These are phyloP conservation scores for Tryphoninae sp. DNA, from an alignment of 2,888 invertebrate species.

Conservation along the genomic window DNA sequence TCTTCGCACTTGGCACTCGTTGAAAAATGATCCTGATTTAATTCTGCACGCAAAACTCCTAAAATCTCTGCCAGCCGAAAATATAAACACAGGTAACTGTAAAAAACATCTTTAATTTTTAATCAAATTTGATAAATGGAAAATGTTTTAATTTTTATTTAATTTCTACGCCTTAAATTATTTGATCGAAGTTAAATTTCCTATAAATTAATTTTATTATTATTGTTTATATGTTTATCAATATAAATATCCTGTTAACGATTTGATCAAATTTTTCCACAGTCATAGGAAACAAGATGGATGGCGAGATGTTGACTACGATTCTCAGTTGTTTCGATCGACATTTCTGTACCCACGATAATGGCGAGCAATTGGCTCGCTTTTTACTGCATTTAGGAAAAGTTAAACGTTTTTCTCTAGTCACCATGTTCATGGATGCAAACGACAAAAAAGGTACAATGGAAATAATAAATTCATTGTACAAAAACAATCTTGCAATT, in stretches of 20 bases:
- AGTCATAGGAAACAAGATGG: slow-evolving; percentile 81
- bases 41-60: slow-evolving; percentile 76
- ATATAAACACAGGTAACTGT: slow-evolving; percentile 66
- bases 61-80: slow-evolving; percentile 71
- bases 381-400: slow-evolving; percentile 75
- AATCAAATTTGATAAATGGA: not conserved
- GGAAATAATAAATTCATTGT: no score
- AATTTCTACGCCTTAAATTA: no score
- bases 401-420: slow-evolving; percentile 78
- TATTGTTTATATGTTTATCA: no score
- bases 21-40: slow-evolving; percentile 74
- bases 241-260: not conserved
- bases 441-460: slow-evolving; percentile 74
- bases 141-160: not conserved
- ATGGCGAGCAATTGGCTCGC: slow-evolving; percentile 72
- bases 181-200: not conserved
- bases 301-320: slow-evolving; percentile 78
- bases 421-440: slow-evolving; percentile 78
- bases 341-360: slow-evolving; percentile 76
- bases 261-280: slow-evolving; percentile 20
- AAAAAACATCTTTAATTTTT: slow-evolving; percentile 65
- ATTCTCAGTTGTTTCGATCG: slow-evolving; percentile 78
- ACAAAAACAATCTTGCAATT: not conserved
- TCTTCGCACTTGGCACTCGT: slow-evolving; percentile 77
- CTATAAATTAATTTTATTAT: not conserved